A percentile compares a stretch with the other conserved stretches of the same genome.
phyloP scores from a whole-genome alignment of 2,888 invertebrate species.

The Isoperla grammatica region DNA sequence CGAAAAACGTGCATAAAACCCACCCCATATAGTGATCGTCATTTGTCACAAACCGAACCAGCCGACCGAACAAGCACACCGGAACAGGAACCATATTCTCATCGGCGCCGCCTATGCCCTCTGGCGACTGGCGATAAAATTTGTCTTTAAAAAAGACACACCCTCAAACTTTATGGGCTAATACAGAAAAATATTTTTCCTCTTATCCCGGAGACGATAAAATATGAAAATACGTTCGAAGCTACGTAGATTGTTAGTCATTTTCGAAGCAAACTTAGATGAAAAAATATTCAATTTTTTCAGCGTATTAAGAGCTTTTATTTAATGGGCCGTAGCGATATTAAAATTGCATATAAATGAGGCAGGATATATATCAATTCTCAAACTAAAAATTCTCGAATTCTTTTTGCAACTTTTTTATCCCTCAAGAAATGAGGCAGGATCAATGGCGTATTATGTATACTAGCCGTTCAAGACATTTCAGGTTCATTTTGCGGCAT shows the following conservation, averaged over 20 bases:
- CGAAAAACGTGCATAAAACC: too few species aligned
- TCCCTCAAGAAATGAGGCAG: too few species aligned
- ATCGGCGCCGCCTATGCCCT: neutral
- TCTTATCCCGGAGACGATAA: neutral
- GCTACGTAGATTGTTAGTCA: neutral
- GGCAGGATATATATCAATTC: constrained; percentile 9
- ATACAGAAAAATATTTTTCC: constrained; percentile 16
- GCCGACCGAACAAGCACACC: constrained; percentile 25
- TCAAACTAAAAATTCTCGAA: too few species aligned
- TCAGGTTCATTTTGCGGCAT: too few species aligned
- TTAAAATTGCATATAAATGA: constrained; percentile 20
- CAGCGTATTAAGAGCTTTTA: constrained; percentile 9
- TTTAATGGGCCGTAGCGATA: constrained; percentile 21
- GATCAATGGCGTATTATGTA: too few species aligned
- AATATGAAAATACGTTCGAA: neutral
- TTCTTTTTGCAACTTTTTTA: too few species aligned
- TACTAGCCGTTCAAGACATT: too few species aligned
- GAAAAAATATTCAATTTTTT: constrained; percentile 3
- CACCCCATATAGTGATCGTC: constrained; percentile 17
- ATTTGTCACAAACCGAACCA: constrained; percentile 25
- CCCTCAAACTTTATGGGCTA: constrained; percentile 24
- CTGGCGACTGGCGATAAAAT: too few species aligned
- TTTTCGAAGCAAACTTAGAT: neutral
- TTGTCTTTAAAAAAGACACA: neutral
- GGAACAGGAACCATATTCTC: constrained; percentile 24